These are phyloP conservation scores for Rhorus exstirpatorius DNA, from an alignment of 2,888 invertebrate species.

Conservation along the genomic window DNA sequence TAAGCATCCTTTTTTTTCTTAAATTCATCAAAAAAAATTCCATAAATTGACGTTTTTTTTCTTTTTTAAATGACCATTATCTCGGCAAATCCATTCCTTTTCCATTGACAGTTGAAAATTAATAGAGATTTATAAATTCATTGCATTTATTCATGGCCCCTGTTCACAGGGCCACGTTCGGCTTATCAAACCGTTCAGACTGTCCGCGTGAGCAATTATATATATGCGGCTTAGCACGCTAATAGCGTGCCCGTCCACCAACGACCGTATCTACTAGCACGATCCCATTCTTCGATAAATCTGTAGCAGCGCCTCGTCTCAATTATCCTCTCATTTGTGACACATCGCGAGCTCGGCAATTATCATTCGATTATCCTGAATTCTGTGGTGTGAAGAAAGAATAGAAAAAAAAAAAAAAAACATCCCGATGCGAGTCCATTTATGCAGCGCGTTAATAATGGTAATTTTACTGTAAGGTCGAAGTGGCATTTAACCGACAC, in stretches of 20 bases:
- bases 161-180: too few species aligned
- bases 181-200: too few species aligned
- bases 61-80: too few species aligned
- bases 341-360: slow-evolving; percentile 60
- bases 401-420: too few species aligned
- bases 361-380: slow-evolving; percentile 72
- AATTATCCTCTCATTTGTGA: slow-evolving; percentile 57
- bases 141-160: too few species aligned
- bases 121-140: too few species aligned
- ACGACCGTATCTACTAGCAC: slow-evolving; percentile 55
- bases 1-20: too few species aligned
- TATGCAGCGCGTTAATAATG: not conserved
- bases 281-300: slow-evolving; percentile 58
- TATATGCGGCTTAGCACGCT: slow-evolving; percentile 15
- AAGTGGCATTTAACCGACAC: slow-evolving; percentile 31
- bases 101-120: too few species aligned
- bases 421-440: not conserved
- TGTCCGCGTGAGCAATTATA: not conserved
- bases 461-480: not conserved
- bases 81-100: too few species aligned
- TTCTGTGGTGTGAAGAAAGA: slow-evolving; percentile 53
- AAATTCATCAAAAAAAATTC: too few species aligned
- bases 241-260: slow-evolving; percentile 31
- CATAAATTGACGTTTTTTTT: too few species aligned
- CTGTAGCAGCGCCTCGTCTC: slow-evolving; percentile 39